Evolutionary conservation across 2,113 vertebrate species (phyloP), one percentile per base, ranked within the genome.

Genomic region (Corythornis cristatus): DNA sequence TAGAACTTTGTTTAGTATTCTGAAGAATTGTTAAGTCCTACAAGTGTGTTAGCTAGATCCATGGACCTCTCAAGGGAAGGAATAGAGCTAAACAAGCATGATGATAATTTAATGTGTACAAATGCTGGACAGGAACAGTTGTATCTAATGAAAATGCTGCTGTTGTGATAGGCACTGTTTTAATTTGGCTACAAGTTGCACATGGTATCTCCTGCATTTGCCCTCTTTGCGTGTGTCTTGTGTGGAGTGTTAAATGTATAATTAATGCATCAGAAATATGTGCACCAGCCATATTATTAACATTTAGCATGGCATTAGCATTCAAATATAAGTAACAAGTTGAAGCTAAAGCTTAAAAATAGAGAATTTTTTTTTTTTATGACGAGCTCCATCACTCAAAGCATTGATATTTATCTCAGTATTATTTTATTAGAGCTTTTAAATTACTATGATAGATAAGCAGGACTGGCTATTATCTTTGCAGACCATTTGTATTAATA

Each of bases 211-310:
- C 72, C 80, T 85, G 70, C 50, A 46, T 81, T 62, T 94, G 76
- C 42, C 46, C 29, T 85, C 78, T 93, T 79, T 89, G 78, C 29
- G 28, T 12, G 17, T 83, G 45, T 93, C 91, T 95, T 96, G 91
- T 88, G 35, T 93, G 58, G 81, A 95, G 79, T 62, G 28, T 80
- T 92, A 96, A 96, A 96, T 97, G 83, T 91, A 90, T 96, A 95
- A 97, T 97, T 97, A 97, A 97, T 96, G 86, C 70, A 86, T 66
- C 67, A 86, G n/a, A 84, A 89, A 96, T 96, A 88, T 84, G 56
- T 77, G 56, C 70, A 66, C 61, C 90, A 91, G 23, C 43, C 57
- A 80, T 89, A 85, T 83, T 86, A 96, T 96, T 97, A 96, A 96
- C 97, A 97, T 94, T 92, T 96, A 97, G 93, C 91, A 72, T 89